Conservation (phyloP, 1,140 invertebrate species). For the Hormaphis cornu region DNA sequence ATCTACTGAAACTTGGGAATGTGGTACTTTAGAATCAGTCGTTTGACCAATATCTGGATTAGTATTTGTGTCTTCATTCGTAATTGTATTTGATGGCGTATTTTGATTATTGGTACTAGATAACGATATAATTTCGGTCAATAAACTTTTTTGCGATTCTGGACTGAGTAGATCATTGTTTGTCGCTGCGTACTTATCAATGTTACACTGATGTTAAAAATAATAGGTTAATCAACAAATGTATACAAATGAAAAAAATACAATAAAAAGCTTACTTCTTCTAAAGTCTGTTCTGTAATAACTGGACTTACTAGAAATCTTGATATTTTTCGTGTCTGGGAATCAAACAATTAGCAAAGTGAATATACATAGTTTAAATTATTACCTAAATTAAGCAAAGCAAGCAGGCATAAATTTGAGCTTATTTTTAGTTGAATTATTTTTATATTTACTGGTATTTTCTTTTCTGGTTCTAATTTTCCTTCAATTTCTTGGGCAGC, state of each 20-base stretch:
- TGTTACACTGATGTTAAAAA: neutral
- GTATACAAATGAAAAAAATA: neutral
- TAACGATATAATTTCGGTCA: conserved; percentile 21
- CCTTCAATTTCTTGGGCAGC: neutral
- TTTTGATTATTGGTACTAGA: conserved; percentile 8
- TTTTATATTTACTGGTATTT: conserved; percentile 1
- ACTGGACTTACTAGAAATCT: conserved; percentile 71
- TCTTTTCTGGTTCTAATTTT: conserved; percentile 7
- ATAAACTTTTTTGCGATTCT: conserved; percentile 21
- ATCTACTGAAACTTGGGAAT: conserved; percentile 10
- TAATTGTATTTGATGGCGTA: neutral
- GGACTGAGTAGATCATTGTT: conserved; percentile 19
- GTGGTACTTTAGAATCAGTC: conserved; percentile 2
- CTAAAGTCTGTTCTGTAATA: conserved; percentile 33
- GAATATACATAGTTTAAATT: too few species aligned
- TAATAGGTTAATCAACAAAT: neutral
- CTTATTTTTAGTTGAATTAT: too few species aligned
- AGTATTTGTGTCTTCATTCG: neutral
- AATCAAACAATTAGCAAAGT: conserved; percentile 33
- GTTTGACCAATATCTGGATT: neutral
- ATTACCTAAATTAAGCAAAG: too few species aligned
- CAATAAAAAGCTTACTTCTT: neutral
- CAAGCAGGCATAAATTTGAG: too few species aligned
- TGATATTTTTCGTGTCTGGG: conserved; percentile 59
- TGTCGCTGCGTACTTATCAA: neutral